A percentile compares a stretch with the other conserved stretches of the same genome.
phyloP scores from a whole-genome alignment of 2,113 vertebrate species.

The Rhinolophus sinicus region DNA sequence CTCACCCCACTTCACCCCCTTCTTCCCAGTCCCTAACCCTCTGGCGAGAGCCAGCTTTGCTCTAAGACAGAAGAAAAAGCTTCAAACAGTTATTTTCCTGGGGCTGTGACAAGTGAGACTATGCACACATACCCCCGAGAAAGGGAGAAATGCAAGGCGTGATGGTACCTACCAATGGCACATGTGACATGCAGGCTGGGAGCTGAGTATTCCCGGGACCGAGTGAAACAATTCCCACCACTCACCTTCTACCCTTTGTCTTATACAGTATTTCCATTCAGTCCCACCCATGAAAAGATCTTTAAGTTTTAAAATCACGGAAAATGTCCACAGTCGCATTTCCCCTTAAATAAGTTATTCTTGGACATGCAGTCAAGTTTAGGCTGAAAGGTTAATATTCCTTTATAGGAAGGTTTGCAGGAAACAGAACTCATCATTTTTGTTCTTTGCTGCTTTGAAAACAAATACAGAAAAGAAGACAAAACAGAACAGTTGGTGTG shows the following conservation, averaged over 20 bases:
- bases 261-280: neutral
- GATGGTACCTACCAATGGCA: too few relatives aligned
- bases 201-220: neutral
- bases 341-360: constrained; percentile 35
- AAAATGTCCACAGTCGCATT: constrained; percentile 62
- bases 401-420: constrained; percentile 24
- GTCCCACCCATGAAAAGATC: neutral
- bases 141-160: neutral
- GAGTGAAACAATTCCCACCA: neutral
- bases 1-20: neutral
- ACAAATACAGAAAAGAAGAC: neutral
- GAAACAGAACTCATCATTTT: neutral
- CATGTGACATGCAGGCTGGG: neutral
- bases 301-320: constrained; percentile 51
- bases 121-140: neutral
- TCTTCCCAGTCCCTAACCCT: neutral
- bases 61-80: neutral
- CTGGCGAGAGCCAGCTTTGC: rapidly evolving
- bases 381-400: constrained; percentile 41
- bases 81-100: neutral
- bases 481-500: neutral
- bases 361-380: neutral
- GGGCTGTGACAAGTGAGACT: neutral
- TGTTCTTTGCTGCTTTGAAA: constrained; percentile 31
- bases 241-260: neutral